Evolutionary conservation across 2,888 invertebrate genomes (phyloP).

Genomic region (Meghimatium bilineatum): DNA sequence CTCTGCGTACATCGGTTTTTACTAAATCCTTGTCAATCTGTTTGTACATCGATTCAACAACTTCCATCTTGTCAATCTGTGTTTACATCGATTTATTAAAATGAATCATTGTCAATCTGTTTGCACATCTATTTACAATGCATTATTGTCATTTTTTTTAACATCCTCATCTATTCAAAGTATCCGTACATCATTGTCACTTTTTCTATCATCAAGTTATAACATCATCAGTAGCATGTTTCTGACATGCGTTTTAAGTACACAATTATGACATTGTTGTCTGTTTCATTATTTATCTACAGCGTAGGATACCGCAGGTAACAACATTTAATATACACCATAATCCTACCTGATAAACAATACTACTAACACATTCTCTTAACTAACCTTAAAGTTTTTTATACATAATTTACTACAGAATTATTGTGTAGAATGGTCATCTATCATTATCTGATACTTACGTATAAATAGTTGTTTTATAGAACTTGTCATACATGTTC

Average conservation of each 20-base stretch:
- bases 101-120: not conserved
- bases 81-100: too few species aligned
- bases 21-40: too few species aligned
- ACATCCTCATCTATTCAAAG: not conserved
- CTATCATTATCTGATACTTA: too few species aligned
- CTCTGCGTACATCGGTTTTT: too few species aligned
- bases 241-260: not conserved
- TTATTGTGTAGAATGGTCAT: too few species aligned
- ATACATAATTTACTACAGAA: too few species aligned
- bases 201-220: not conserved
- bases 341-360: not conserved
- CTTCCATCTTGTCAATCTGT: too few species aligned
- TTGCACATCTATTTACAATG: not conserved
- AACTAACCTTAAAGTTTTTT: too few species aligned
- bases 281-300: constrained; percentile 12
- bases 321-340: not conserved
- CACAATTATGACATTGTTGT: not conserved
- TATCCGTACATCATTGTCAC: not conserved
- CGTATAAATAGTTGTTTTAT: too few species aligned
- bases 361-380: not conserved
- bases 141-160: not conserved
- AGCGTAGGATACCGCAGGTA: constrained; percentile 41
- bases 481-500: too few species aligned
- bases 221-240: not conserved
- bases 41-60: too few species aligned